A percentile compares a stretch with the other conserved stretches of the same genome.
Conservation (phyloP, 1,140 invertebrate genomes). For the Adoxophyes honmai region DNA sequence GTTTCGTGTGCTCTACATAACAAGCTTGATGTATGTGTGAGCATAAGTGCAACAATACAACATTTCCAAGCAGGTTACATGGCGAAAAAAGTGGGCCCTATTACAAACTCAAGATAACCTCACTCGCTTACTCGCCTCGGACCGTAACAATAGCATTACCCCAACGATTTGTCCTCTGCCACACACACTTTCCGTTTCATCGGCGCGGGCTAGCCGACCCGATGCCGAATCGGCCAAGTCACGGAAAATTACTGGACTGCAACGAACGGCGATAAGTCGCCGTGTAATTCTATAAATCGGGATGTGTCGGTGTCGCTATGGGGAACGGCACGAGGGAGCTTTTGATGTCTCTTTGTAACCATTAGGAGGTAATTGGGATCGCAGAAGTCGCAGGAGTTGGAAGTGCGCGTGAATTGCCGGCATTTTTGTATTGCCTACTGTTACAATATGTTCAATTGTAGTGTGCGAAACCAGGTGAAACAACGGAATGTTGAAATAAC, state of each 20-base stretch:
- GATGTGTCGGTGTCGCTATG: conserved; percentile 42
- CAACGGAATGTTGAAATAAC: no score
- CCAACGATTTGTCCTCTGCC: neutral
- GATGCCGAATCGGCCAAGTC: conserved; percentile 32
- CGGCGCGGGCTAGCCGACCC: conserved; percentile 20
- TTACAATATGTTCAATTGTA: no score
- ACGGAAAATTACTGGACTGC: conserved; percentile 34
- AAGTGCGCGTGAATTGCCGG: no score
- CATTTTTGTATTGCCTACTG: no score
- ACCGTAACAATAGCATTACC: conserved; percentile 9
- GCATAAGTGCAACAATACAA: no score
- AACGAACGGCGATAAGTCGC: conserved; percentile 39
- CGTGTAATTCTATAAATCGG: conserved; percentile 51
- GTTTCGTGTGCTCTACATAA: no score
- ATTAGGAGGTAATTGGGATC: no score
- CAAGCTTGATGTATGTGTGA: no score
- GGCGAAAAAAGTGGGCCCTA: no score
- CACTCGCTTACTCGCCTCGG: neutral
- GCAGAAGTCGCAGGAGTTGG: no score
- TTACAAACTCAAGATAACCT: neutral
- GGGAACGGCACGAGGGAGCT: neutral
- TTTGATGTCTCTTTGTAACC: neutral
- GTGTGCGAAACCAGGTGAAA: no score
- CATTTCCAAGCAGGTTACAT: no score
- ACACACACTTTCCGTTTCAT: conserved; percentile 36